phyloP scores from a whole-genome alignment of 2,797 vertebrate genomes.

The Cossypha dichroa region DNA sequence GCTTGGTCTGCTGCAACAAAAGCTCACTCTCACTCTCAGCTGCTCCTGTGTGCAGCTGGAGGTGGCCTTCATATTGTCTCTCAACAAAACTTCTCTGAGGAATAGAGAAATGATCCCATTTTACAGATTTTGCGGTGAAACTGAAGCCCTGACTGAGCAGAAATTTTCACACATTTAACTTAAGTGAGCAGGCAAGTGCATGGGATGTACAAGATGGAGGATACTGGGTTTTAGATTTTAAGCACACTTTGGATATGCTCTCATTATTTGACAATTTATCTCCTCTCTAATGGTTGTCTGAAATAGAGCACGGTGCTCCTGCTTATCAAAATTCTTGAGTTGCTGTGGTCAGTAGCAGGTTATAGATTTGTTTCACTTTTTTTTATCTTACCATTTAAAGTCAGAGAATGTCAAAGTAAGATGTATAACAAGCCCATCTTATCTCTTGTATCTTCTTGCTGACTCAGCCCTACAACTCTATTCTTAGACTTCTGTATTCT shows the following conservation, averaged over 20 bases:
- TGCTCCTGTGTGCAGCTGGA: not conserved
- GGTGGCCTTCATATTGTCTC: not conserved
- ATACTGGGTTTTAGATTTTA: not conserved
- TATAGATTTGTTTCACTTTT: not conserved
- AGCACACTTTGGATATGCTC: not conserved
- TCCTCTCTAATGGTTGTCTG: not conserved
- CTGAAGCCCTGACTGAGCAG: not conserved
- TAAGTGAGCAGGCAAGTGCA: not conserved
- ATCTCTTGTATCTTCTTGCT: slow-evolving; percentile 17
- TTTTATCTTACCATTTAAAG: not conserved
- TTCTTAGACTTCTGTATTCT: slow-evolving; percentile 24
- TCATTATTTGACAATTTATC: not conserved
- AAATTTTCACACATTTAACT: not conserved
- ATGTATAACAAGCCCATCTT: not conserved
- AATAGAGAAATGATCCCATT: not conserved
- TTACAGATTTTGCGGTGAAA: not conserved
- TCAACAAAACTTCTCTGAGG: not conserved
- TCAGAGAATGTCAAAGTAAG: slow-evolving; percentile 5
- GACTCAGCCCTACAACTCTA: slow-evolving; percentile 20
- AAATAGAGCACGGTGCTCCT: not conserved
- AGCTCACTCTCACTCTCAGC: not conserved
- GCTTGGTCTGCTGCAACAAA: not conserved
- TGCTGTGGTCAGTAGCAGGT: not conserved
- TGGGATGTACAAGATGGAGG: not conserved
- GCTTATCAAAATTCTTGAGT: not conserved